These are phyloP conservation scores for Oryzias sinensis DNA, from an alignment of 2,797 vertebrate genomes.

Conservation along the genomic window DNA sequence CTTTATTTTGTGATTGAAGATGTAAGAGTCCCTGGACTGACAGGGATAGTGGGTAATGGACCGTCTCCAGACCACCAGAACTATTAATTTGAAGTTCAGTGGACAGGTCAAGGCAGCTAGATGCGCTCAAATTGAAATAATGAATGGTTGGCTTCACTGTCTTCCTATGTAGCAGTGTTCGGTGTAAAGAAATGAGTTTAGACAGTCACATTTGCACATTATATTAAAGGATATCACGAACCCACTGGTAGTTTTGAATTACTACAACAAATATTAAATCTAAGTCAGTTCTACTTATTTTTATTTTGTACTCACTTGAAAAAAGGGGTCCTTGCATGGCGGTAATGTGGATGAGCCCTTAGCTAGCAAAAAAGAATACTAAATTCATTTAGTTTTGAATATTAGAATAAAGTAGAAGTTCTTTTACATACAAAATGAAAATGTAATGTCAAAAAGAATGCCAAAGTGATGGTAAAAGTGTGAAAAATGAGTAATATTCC, in stretches of 20 bases:
- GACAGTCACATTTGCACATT: constrained; percentile 7
- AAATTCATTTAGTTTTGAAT: no score
- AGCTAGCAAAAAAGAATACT: no score
- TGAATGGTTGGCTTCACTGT: constrained; percentile 35
- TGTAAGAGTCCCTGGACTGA: constrained; percentile 35
- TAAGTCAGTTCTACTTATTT: no score
- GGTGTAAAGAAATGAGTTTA: constrained; percentile 23
- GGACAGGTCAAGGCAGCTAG: constrained; percentile 38
- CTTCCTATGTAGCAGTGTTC: constrained; percentile 38
- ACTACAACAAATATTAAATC: not conserved
- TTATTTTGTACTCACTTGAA: no score
- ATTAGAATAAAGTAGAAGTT: no score
- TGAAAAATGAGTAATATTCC: no score
- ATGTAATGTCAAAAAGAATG: no score
- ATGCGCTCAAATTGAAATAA: constrained; percentile 46
- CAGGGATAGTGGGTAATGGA: constrained; percentile 58
- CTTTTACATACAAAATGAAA: no score
- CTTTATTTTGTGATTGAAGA: constrained; percentile 47
- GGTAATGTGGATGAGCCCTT: no score
- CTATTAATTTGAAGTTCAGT: constrained; percentile 63
- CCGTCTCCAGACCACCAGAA: constrained; percentile 41
- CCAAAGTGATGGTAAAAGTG: no score
- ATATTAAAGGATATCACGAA: constrained; percentile 16
- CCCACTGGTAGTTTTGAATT: constrained; percentile 6
- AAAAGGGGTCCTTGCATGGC: no score